phyloP scores from a whole-genome alignment of 2,113 vertebrate genomes.

The Mesoclemmys tuberculata region DNA sequence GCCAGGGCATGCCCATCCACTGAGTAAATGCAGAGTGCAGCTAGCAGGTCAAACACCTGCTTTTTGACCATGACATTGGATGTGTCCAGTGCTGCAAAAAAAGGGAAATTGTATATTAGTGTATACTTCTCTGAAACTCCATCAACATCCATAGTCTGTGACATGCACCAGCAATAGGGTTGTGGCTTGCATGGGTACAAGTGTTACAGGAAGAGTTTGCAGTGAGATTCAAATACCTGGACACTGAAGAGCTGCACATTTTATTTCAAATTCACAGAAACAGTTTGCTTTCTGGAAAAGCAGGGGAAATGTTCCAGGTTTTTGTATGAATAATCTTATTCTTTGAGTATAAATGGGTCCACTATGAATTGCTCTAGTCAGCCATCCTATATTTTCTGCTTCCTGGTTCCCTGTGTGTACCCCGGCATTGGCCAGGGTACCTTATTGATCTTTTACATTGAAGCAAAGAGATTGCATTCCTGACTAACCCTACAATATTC shows the following conservation, averaged over 20 bases:
- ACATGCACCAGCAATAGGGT: not conserved
- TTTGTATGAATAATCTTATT: slow-evolving; percentile 18
- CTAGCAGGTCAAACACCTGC: slow-evolving; percentile 96
- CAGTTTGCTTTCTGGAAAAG: slow-evolving; percentile 24
- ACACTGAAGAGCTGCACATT: not conserved
- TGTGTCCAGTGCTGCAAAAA: slow-evolving; percentile 91
- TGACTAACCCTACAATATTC: not conserved
- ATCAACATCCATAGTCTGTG: not conserved
- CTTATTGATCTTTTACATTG: not conserved
- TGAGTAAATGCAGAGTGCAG: slow-evolving; percentile 95
- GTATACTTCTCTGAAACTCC: not conserved
- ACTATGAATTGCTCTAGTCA: not conserved
- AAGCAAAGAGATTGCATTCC: not conserved
- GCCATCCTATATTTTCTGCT: not conserved
- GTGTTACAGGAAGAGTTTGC: not conserved
- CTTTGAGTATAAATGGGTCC: slow-evolving; percentile 29
- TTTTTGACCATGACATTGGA: slow-evolving; percentile 98
- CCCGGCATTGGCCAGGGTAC: not conserved
- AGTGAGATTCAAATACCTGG: slow-evolving; percentile 14
- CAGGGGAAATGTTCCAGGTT: not conserved
- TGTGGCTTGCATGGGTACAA: not conserved
- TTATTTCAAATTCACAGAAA: slow-evolving; percentile 30
- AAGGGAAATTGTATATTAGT: not conserved
- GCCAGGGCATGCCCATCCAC: slow-evolving; percentile 88
- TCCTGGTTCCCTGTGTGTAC: not conserved